phyloP scores from a whole-genome alignment of 2,797 vertebrate genomes.

The Chromis chromis region DNA sequence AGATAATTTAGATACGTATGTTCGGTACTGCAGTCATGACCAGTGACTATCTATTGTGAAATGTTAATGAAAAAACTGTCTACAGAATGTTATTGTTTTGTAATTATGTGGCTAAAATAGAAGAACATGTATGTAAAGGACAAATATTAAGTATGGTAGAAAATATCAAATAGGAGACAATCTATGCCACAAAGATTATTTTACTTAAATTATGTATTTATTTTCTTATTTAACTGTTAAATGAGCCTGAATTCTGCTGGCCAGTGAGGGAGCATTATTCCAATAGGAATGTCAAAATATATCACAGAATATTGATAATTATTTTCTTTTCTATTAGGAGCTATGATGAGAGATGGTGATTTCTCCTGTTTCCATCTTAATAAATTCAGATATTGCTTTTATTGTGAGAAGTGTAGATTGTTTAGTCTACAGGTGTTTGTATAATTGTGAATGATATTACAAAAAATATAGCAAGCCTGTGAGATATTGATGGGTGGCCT shows the following conservation, averaged over 20 bases:
- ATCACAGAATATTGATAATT: constrained; percentile 46
- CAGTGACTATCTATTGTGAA: constrained; percentile 67
- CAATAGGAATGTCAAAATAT: constrained; percentile 57
- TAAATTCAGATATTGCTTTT: constrained; percentile 52
- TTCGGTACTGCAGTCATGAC: constrained; percentile 61
- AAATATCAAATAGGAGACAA: constrained; percentile 77
- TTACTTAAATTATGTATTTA: constrained; percentile 81
- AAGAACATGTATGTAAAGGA: constrained; percentile 65
- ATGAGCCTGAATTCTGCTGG: constrained; percentile 85
- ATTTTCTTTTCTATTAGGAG: constrained; percentile 45
- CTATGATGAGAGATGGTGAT: constrained; percentile 33
- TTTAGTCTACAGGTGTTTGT: constrained; percentile 62
- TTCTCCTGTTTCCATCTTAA: constrained; percentile 46
- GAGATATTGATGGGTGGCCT: constrained; percentile 30
- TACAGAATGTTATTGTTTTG: constrained; percentile 76
- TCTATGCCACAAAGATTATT: constrained; percentile 83
- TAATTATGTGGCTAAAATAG: constrained; percentile 69
- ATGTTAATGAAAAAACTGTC: constrained; percentile 61
- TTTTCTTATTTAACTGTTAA: constrained; percentile 82
- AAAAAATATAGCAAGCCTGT: constrained; percentile 32
- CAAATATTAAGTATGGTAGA: constrained; percentile 61
- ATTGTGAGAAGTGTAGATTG: constrained; percentile 61
- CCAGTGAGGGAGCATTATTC: constrained; percentile 79
- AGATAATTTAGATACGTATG: constrained; percentile 61
- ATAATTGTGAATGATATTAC: constrained; percentile 51